Conservation (phyloP, 2,797 vertebrate genomes). For the Gambelia wislizenii region DNA sequence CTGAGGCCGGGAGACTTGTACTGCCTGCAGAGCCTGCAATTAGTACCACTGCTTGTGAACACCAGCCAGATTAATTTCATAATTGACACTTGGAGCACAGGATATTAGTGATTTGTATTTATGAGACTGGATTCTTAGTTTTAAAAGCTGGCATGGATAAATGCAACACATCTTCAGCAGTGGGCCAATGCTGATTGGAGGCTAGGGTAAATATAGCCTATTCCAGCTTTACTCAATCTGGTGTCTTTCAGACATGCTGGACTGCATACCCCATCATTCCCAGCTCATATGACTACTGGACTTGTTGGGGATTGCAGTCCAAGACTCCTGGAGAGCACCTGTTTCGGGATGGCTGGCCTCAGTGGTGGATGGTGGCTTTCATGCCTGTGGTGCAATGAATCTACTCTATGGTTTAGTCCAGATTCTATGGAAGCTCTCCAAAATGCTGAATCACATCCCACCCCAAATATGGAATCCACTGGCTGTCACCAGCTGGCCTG, state of each 20-base stretch:
- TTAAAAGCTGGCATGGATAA: conserved; percentile 32
- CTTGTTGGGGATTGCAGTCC: not conserved
- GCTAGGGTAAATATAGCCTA: conserved; percentile 14
- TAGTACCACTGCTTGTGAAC: conserved; percentile 60
- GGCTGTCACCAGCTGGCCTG: not conserved
- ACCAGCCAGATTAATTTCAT: conserved; percentile 65
- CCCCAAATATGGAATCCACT: no score
- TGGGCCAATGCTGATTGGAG: accelerated
- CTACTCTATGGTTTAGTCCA: no score
- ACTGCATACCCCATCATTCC: not conserved
- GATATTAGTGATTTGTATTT: conserved; percentile 59
- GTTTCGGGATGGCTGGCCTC: no score
- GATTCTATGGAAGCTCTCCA: no score
- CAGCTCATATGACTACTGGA: not conserved
- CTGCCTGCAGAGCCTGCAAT: conserved; percentile 51
- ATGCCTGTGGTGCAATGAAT: no score
- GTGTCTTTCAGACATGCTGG: not conserved
- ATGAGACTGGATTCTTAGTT: conserved; percentile 9
- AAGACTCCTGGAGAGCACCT: not conserved
- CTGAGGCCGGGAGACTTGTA: conserved; percentile 51
- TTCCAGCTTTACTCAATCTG: not conserved
- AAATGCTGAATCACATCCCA: no score
- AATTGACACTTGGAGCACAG: conserved; percentile 59
- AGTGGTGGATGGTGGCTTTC: no score
- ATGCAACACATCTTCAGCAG: not conserved